Evolutionary conservation across 2,113 vertebrate genomes (phyloP).

Genomic region (Anser cygnoides): DNA sequence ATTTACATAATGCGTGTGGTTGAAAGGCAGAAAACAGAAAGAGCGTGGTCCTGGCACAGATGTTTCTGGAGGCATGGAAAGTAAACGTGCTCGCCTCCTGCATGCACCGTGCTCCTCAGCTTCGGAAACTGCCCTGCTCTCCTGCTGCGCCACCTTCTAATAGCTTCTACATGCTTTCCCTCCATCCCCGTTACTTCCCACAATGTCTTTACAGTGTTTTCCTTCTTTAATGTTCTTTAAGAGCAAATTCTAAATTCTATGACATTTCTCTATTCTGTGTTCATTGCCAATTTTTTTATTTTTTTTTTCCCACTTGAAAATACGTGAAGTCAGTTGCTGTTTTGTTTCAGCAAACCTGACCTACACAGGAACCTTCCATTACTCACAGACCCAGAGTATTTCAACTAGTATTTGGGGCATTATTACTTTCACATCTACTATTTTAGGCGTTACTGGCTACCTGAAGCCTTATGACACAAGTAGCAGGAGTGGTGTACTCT

Average conservation of each 20-base stretch:
- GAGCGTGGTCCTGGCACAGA: not conserved
- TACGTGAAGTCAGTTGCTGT: not conserved
- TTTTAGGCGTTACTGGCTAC: not conserved
- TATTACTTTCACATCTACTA: not conserved
- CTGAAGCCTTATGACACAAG: not conserved
- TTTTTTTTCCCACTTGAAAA: not conserved
- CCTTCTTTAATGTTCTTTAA: not conserved
- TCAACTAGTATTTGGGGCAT: not conserved
- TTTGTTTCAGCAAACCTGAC: not conserved
- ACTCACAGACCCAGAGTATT: not conserved
- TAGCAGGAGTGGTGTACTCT: not conserved
- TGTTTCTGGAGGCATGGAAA: accelerated
- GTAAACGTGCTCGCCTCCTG: not conserved
- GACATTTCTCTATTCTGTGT: not conserved
- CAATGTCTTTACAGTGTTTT: not conserved
- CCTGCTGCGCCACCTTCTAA: not conserved
- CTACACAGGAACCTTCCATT: not conserved
- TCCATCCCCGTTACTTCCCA: not conserved
- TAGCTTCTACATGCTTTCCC: not conserved
- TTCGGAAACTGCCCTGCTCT: not conserved
- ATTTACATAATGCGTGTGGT: not conserved
- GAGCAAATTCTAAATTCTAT: not conserved
- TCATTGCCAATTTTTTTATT: not conserved
- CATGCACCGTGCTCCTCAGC: not conserved
- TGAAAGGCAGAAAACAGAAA: slow-evolving; percentile 19